Evolutionary conservation across 2,888 invertebrate genomes (phyloP).

Genomic region (Arenicola marina): DNA sequence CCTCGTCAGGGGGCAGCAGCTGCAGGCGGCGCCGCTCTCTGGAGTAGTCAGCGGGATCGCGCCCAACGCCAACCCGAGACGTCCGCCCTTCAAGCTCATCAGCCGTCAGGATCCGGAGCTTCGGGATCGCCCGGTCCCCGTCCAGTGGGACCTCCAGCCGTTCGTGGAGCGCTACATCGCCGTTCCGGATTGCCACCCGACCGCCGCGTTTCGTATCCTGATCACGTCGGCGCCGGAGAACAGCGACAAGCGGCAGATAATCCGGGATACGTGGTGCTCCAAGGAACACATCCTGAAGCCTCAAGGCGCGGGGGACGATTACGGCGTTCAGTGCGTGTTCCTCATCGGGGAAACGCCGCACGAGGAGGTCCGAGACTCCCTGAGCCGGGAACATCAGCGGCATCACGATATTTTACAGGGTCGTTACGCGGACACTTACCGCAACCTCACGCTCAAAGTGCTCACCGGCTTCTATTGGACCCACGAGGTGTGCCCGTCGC

Average conservation of each 20-base stretch:
- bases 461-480: slow-evolving; percentile 52
- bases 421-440: slow-evolving; percentile 52
- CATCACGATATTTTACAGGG: slow-evolving; percentile 48
- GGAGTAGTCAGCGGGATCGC: too few relatives aligned
- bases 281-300: not conserved
- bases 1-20: too few relatives aligned
- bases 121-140: too few relatives aligned
- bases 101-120: too few relatives aligned
- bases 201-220: not conserved
- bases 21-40: too few relatives aligned
- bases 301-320: not conserved
- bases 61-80: too few relatives aligned
- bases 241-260: not conserved
- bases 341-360: not conserved
- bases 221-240: not conserved
- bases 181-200: not conserved
- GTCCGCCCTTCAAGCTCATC: too few relatives aligned
- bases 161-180: too few relatives aligned
- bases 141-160: too few relatives aligned
- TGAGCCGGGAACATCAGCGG: slow-evolving; percentile 1
- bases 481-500: slow-evolving; percentile 34
- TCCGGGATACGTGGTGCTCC: slow-evolving; percentile 1
- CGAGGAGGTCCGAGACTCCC: not conserved
- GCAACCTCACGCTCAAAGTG: slow-evolving; percentile 53
- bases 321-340: not conserved